phyloP scores from a whole-genome alignment of 2,797 vertebrate genomes.

The Cheirogaleus major region DNA sequence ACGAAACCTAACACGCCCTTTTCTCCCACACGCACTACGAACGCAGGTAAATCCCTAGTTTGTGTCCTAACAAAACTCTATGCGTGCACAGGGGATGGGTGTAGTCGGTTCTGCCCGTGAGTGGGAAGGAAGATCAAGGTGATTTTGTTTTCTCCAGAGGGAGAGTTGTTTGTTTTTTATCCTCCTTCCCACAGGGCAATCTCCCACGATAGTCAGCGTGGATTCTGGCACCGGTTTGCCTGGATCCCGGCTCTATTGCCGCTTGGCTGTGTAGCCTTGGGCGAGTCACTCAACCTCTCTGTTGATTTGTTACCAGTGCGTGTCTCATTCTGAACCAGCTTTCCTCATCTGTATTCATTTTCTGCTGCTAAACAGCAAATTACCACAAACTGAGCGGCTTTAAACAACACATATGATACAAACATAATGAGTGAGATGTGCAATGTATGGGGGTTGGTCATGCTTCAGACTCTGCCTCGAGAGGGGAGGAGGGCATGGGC shows the following conservation, averaged over 20 bases:
- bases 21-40: not conserved
- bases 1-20: not conserved
- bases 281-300: not conserved
- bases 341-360: not conserved
- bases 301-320: not conserved
- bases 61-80: not conserved
- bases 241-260: not conserved
- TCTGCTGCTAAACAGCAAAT: not conserved
- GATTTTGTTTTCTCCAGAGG: not conserved
- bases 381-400: not conserved
- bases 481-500: no score
- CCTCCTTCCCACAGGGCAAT: not conserved
- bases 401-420: not conserved
- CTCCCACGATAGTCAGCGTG: accelerated
- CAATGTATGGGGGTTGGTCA: no score
- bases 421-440: no score
- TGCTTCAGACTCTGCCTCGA: no score
- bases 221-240: not conserved
- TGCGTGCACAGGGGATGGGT: not conserved
- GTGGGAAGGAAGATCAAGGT: not conserved
- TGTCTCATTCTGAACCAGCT: not conserved
- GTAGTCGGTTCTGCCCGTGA: not conserved
- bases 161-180: not conserved
- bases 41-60: not conserved
- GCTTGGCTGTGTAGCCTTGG: not conserved